A percentile compares a stretch with the other conserved stretches of the same genome.
Evolutionary conservation across 2,113 vertebrate species (phyloP).

Genomic region (Pipra filicauda): DNA sequence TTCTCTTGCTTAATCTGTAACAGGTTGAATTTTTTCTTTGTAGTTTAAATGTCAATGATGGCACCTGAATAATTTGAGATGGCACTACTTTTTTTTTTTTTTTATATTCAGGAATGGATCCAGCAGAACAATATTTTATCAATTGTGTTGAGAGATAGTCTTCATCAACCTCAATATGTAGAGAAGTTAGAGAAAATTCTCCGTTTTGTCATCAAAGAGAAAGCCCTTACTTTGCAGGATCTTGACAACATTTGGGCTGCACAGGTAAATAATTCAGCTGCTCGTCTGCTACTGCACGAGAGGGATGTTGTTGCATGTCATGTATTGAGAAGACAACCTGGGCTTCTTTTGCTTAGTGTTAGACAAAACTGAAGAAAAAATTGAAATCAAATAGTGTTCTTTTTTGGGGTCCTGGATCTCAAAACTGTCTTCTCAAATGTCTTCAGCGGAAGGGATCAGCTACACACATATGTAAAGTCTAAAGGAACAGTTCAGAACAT

Average conservation of each 20-base stretch:
- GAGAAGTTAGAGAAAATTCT: slow-evolving; percentile 99
- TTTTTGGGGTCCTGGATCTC: not conserved
- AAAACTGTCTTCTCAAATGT: not conserved
- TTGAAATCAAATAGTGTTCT: not conserved
- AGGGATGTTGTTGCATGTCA: not conserved
- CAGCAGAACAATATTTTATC: slow-evolving; percentile 99
- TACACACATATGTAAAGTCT: accelerated
- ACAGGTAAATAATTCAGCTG: slow-evolving; percentile 81
- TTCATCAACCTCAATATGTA: slow-evolving; percentile 99
- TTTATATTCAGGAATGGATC: slow-evolving; percentile 93
- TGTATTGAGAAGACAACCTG: not conserved
- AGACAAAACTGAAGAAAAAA: not conserved
- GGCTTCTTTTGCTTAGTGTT: not conserved
- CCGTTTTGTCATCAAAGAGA: slow-evolving; percentile 99
- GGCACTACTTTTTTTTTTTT: not conserved
- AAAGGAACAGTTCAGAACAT: not conserved
- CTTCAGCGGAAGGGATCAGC: not conserved
- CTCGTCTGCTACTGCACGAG: not conserved
- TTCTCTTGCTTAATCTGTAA: not conserved
- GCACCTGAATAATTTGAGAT: slow-evolving; percentile 30
- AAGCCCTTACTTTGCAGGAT: slow-evolving; percentile 96
- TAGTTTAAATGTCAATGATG: not conserved
- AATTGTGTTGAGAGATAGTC: slow-evolving; percentile 95
- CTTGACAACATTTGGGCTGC: slow-evolving; percentile 99
- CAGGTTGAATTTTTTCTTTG: not conserved